Conservation (phyloP, 1,140 invertebrate species). For the Lethocerus indicus region DNA sequence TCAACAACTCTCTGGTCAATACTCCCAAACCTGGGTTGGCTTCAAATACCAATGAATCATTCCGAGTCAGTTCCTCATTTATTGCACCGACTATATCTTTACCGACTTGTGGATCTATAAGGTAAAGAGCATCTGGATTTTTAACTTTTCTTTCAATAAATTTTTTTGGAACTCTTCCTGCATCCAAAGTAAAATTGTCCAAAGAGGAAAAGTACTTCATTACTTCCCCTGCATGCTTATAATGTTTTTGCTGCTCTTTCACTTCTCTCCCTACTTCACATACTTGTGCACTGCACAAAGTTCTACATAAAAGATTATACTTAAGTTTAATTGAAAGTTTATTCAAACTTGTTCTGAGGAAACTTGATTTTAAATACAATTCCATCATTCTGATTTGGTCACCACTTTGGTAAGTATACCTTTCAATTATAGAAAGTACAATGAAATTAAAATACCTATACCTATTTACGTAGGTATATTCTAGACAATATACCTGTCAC, state of each 20-base stretch:
- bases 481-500: conserved; percentile 28
- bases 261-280: background rate
- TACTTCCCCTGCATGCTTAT: background rate
- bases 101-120: conserved; percentile 1
- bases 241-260: background rate
- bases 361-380: background rate
- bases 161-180: background rate
- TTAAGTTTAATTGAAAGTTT: background rate
- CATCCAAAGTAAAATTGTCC: background rate
- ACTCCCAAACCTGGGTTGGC: conserved; percentile 8
- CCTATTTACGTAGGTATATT: background rate
- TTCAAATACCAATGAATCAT: conserved; percentile 8
- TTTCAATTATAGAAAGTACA: background rate
- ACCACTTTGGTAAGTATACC: background rate
- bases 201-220: background rate
- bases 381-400: no score
- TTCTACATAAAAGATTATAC: background rate
- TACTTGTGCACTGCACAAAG: background rate
- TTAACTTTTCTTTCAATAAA: background rate
- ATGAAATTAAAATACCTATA: background rate
- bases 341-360: background rate
- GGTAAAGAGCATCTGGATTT: background rate
- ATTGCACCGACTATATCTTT: conserved; percentile 3
- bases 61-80: background rate
- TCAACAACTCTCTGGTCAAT: conserved; percentile 3